phyloP scores from a whole-genome alignment of 2,113 vertebrate genomes.

The Notechis scutatus region DNA sequence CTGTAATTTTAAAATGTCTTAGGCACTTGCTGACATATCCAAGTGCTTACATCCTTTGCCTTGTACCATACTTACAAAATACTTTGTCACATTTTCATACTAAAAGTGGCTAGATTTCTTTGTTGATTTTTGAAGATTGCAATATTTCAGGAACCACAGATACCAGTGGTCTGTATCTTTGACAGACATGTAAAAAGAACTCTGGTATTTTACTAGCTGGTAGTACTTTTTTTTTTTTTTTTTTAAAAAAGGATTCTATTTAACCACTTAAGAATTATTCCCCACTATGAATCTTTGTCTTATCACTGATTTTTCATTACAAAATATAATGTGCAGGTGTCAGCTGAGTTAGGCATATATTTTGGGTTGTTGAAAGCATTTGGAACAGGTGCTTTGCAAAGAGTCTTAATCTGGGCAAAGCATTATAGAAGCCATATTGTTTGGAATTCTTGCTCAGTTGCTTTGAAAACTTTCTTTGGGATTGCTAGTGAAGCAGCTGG shows the following conservation, averaged over 20 bases:
- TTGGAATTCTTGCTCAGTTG: not conserved
- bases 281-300: not conserved
- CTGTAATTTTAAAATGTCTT: not conserved
- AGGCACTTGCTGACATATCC: not conserved
- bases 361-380: not conserved
- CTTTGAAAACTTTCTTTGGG: not conserved
- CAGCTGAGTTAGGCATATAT: not conserved
- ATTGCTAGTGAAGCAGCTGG: not conserved
- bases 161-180: not conserved
- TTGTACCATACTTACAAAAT: not conserved
- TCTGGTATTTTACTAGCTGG: not conserved
- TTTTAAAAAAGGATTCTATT: not conserved
- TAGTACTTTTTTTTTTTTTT: not conserved
- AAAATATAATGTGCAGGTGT: not conserved
- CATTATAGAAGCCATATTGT: not conserved
- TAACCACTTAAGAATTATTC: not conserved
- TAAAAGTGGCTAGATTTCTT: not conserved
- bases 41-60: not conserved
- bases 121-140: not conserved
- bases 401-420: not conserved
- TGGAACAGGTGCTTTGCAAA: not conserved
- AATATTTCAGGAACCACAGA: not conserved
- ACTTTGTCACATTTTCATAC: not conserved
- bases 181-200: not conserved
- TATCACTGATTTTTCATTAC: constrained; percentile 11